phyloP scores from a whole-genome alignment of 1,140 invertebrate species.

The Laupala kohalensis region DNA sequence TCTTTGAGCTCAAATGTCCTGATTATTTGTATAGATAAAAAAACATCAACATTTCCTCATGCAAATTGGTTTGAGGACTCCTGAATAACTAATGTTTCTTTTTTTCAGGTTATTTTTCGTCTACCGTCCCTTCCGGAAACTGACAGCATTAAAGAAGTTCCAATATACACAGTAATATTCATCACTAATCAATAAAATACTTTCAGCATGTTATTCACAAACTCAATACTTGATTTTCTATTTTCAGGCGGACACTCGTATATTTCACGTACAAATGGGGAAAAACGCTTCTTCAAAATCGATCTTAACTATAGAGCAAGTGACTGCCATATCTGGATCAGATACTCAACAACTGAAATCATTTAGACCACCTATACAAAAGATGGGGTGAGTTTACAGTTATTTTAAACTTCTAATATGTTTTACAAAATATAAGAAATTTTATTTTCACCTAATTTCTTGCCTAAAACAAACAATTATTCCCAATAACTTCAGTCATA shows the following conservation, averaged over 20 bases:
- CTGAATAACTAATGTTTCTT: background rate
- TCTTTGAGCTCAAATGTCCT: too few species aligned
- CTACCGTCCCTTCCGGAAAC: conserved; percentile 55
- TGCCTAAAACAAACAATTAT: too few species aligned
- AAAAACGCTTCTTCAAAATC: conserved; percentile 30
- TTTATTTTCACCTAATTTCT: too few species aligned
- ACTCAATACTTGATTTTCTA: background rate
- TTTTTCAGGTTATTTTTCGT: conserved; percentile 54
- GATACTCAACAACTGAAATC: conserved; percentile 33
- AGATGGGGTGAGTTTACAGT: conserved; percentile 41
- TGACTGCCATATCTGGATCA: conserved; percentile 30
- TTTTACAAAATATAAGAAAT: too few species aligned
- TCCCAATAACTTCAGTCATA: too few species aligned
- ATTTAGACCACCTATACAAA: conserved; percentile 36
- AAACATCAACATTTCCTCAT: too few species aligned
- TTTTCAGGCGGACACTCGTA: conserved; percentile 38
- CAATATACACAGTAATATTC: conserved; percentile 47
- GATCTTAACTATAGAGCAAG: conserved; percentile 33
- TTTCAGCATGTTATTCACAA: background rate
- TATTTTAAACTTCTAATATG: background rate
- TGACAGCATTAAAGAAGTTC: conserved; percentile 38
- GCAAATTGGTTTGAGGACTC: too few species aligned
- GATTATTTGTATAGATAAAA: too few species aligned
- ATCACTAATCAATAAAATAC: conserved; percentile 13
- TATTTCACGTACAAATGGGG: conserved; percentile 42